Evolutionary conservation across 2,797 vertebrate species (phyloP), one percentile per base, ranked within the genome.

Genomic region (Mus minutoides): DNA sequence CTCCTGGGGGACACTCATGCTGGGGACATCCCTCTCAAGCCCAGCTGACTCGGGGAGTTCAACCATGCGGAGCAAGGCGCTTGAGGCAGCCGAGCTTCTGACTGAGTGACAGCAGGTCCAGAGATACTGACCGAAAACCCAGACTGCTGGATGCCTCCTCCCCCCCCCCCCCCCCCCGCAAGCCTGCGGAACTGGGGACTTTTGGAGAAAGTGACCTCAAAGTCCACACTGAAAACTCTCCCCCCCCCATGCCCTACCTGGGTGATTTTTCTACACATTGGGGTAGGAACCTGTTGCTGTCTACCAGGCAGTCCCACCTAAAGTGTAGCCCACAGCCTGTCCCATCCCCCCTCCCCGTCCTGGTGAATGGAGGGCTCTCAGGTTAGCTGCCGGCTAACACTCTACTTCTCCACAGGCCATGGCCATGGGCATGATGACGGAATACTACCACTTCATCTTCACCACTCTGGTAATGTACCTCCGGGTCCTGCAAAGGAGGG

Each of bases 341-440:
- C 76, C 64, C 3, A 0, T 34, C n/a, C 49, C 56, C 46, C 1
- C 14, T 75, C 54, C 78, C 37, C 43, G 67, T 52, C 1, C 8
- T 0, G 64, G 22, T 22, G 1, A 40, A 4, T 21, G 19, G 46
- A 14, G 12, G 21, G 54, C 4, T 31, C 8, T 2, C 4, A 0
- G 0, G 11, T 31, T 12, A 0, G 46, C 14, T 5, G 56, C 29
- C 0, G 0, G 26, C 93, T 98, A 49, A 98, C 80, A 5, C 64
- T 97, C 75, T 97, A 2, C 97, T 98, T 94, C 98, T 83, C 98
- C 96, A 10, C 98, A 99, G 99, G 99, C 99, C 78, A 99, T 99
- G 99, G 99, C 99, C 77, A 99, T 99, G 99, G 99, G 99, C 97
- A 99, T 99, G 99, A 99, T 99, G 99, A 99, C 99, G 0, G 99